Percentiles rank a stretch among this genome's conserved stretches.
These are phyloP conservation scores for Plectrocnemia conspersa DNA, from an alignment of 1,140 invertebrate genomes.

Conservation along the genomic window DNA sequence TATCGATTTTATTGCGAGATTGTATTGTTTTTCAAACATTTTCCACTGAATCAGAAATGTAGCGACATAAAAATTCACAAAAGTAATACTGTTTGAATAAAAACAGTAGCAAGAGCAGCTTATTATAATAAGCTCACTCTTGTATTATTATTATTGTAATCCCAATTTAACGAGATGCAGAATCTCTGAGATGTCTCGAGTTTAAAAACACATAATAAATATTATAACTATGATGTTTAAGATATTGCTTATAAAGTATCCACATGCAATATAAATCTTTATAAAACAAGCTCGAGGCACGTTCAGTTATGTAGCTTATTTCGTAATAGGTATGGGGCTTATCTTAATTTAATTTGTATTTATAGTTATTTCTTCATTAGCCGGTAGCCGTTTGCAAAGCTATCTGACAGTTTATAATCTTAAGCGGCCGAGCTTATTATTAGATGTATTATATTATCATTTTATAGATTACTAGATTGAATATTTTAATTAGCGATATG, in stretches of 20 bases:
- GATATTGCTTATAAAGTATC: neutral
- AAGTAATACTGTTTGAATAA: neutral
- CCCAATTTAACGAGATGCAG: constrained; percentile 22
- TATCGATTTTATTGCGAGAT: no score
- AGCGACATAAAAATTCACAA: no score
- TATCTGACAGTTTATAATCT: constrained; percentile 25
- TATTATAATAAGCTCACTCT: constrained; percentile 3
- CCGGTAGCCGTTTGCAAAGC: constrained; percentile 23
- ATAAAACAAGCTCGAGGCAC: constrained; percentile 12
- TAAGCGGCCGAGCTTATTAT: constrained; percentile 9
- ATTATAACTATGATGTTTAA: neutral
- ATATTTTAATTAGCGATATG: neutral
- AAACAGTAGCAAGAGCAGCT: neutral
- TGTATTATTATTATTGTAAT: constrained; percentile 17
- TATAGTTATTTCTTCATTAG: constrained; percentile 32
- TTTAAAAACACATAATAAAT: neutral
- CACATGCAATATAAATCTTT: constrained; percentile 3
- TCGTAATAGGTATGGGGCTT: constrained; percentile 24
- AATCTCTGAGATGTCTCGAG: neutral
- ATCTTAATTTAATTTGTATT: constrained; percentile 29
- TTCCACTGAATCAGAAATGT: no score
- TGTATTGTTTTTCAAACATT: no score
- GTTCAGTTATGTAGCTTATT: constrained; percentile 13
- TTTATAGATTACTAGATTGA: neutral
- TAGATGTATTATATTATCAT: constrained; percentile 12